phyloP scores from a whole-genome alignment of 2,113 vertebrate species.

The Muntiacus reevesi region DNA sequence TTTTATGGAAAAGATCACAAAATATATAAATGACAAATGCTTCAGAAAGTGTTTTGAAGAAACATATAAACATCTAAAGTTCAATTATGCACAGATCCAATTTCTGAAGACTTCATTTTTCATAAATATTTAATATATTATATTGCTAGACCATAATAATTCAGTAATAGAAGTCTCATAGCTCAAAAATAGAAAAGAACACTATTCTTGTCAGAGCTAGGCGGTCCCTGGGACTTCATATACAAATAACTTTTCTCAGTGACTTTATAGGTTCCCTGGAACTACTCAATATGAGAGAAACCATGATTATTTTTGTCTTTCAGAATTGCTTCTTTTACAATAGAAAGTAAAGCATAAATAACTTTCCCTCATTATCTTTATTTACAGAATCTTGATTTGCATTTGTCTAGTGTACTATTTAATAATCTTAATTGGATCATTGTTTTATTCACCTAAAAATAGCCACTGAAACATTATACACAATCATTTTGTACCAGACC shows the following conservation, averaged over 20 bases:
- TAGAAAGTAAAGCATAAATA: conserved; percentile 4
- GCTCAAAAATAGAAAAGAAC: not conserved
- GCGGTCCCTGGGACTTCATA: not conserved
- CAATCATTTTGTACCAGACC: conserved; percentile 5
- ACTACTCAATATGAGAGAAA: not conserved
- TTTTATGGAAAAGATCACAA: not conserved
- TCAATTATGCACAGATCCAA: not conserved
- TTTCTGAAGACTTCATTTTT: not conserved
- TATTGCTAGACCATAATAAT: not conserved
- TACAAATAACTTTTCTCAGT: not conserved
- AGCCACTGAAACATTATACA: not conserved
- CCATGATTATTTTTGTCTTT: not conserved
- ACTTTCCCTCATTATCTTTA: conserved; percentile 26
- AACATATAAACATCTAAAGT: not conserved
- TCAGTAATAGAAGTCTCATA: not conserved
- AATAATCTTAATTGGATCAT: conserved; percentile 11
- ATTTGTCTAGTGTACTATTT: not conserved
- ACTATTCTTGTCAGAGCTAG: not conserved
- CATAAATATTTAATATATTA: not conserved
- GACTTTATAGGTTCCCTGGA: not conserved
- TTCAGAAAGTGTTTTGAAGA: not conserved
- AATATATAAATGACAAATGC: not conserved
- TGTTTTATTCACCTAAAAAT: conserved; percentile 29
- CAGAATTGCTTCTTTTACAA: not conserved
- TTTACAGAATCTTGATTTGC: conserved; percentile 13